Evolutionary conservation across 2,888 invertebrate genomes (phyloP).

Genomic region (Trissoscelio sp.): DNA sequence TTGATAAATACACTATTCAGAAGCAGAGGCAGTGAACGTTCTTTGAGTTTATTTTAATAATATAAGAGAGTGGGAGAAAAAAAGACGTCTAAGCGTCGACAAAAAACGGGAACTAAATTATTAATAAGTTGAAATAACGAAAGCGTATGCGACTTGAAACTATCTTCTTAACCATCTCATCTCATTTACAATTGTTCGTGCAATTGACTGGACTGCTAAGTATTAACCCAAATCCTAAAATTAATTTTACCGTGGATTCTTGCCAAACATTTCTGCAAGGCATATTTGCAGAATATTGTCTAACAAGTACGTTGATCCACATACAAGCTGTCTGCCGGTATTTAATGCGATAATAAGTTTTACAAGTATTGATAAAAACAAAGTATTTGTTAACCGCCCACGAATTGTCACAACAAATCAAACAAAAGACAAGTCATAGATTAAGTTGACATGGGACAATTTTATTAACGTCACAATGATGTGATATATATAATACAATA

Average conservation of each 20-base stretch:
- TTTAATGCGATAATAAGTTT: constrained; percentile 15
- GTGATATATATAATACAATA: too few relatives aligned
- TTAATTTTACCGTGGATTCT: constrained; percentile 73
- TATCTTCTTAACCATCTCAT: constrained; percentile 11
- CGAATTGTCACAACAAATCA: constrained; percentile 29
- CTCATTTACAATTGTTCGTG: constrained; percentile 62
- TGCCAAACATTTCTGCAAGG: constrained; percentile 72
- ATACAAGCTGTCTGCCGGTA: constrained; percentile 57
- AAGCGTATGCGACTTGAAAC: constrained; percentile 4
- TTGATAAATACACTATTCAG: constrained; percentile 27
- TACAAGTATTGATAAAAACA: constrained; percentile 19
- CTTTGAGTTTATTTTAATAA: constrained; percentile 18
- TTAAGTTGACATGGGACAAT: too few relatives aligned
- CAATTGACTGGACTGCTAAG: constrained; percentile 62
- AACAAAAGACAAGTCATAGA: neutral
- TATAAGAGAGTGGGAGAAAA: neutral
- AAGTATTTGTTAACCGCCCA: constrained; percentile 45
- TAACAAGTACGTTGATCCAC: constrained; percentile 68
- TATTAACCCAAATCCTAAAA: constrained; percentile 75
- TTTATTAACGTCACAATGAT: too few relatives aligned
- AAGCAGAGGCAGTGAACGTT: neutral
- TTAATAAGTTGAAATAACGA: neutral
- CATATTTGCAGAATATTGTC: constrained; percentile 73
- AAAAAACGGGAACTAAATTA: neutral
- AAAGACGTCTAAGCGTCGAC: neutral